Evolutionary conservation across 1,140 invertebrate species (phyloP), one percentile per base, ranked within the genome.

Genomic region (Elymnias hypermnestra): DNA sequence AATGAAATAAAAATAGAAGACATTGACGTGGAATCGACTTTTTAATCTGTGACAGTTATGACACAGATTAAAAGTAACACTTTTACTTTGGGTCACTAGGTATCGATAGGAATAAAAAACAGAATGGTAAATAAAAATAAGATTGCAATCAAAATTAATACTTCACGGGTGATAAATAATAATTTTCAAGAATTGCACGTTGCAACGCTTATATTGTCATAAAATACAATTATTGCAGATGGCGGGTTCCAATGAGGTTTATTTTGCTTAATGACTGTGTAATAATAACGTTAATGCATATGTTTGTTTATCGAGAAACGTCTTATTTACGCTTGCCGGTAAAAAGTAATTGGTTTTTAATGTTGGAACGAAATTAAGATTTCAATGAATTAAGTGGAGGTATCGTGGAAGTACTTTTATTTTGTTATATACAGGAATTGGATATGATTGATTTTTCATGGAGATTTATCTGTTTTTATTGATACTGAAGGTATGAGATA

Each of bases 301-400:
- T 54, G 54, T 66, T 58, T 59, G 63, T 60, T 60, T 66, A 56
- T 57, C 47, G 49, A 53, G 57, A 61, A 57, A 63, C 59, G 48
- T 59, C 54, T 63, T 60, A 62, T 62, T 65, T 55, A 56, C 49
- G 47, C 33, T 19, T 46, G 46, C 35, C 50, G 50, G 49, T 33
- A 59, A 47, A 43, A 45, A 48, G 46, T 51, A 52, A 47, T 52
- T 55, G 41, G 40, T 55, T 55, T 59, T 54, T 55, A 40, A 52
- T 45, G 49, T 45, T 37, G 35, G 29, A 39, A 48, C 23, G 28
- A 42, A 47, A 47, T 48, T 53, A 46, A 46, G 38, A 53, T 46
- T 46, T 70, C 55, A 69, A 63, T 65, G 41, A 56, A 48, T 51
- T 53, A 36, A 36, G 33, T 36, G 33, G 33, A 36, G 33, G 19